A percentile compares a stretch with the other conserved stretches of the same genome.
Evolutionary conservation across 2,113 vertebrate genomes (phyloP).

Genomic region (Psilopogon haemacephalus): DNA sequence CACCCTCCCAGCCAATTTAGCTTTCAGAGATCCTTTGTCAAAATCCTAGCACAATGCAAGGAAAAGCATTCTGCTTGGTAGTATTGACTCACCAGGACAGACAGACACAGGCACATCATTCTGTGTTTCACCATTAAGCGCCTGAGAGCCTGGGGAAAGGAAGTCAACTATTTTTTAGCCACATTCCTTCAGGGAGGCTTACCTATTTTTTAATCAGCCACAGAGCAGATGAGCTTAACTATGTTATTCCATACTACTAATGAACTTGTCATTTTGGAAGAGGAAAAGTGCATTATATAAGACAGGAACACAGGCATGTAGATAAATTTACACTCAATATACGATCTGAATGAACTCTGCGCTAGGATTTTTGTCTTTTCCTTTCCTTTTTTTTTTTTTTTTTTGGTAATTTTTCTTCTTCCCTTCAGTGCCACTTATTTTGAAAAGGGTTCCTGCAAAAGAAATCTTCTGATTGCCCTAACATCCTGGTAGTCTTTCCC

Average conservation of each 20-base stretch:
- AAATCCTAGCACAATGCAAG: conserved; percentile 2
- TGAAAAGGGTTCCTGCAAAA: background rate
- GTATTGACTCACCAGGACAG: background rate
- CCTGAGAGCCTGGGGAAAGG: background rate
- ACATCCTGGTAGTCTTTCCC: background rate
- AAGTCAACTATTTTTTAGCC: background rate
- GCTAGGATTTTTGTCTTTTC: background rate
- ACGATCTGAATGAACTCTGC: background rate
- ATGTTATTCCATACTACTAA: background rate
- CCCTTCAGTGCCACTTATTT: background rate
- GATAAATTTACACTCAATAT: background rate
- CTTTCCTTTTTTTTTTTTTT: too few relatives aligned
- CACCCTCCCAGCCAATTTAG: background rate
- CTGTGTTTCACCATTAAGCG: background rate
- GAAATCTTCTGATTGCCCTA: background rate
- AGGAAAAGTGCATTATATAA: background rate
- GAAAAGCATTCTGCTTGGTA: background rate
- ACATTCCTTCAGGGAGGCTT: background rate
- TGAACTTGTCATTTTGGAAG: background rate
- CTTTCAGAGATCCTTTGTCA: conserved; percentile 16
- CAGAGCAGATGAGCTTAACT: background rate
- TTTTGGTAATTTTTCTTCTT: background rate
- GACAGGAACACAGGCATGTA: background rate
- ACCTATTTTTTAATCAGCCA: background rate
- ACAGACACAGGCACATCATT: background rate